Evolutionary conservation across 2,888 invertebrate species (phyloP), one percentile per base, ranked within the genome.

Genomic region (Agrypnus murinus): DNA sequence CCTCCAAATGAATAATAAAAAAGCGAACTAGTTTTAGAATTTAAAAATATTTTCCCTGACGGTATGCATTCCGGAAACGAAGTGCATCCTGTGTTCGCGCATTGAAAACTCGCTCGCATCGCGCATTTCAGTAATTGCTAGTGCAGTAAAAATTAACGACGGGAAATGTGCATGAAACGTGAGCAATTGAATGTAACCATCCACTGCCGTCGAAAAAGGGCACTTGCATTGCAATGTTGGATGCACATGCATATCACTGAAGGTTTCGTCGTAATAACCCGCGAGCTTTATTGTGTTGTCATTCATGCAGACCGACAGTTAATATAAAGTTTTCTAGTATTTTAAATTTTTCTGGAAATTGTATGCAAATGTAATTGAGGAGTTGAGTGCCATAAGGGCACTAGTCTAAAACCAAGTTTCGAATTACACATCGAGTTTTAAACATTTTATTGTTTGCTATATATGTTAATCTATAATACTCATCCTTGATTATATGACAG

Each of bases 121-220:
- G 77, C 78, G 80, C 77, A 80, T 79, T 80, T 77, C 76, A 71
- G 83, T 84, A 84, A 84, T 84, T 84, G 83, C 84, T 74, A 73
- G 79, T 77, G 82, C 80, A 82, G 82, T 84, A 84, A 85, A 85
- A 84, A 84, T 84, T 84, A 85, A 84, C 83, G 84, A 84, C 83
- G 82, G 84, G 84, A 84, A 84, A 84, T 82, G 82, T 80, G 82
- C 81, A 81, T 79, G 82, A 81, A 83, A 83, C 83, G 83, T 82
- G 83, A 80, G 82, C 83, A 83, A 83, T 83, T 84, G 82, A 83
- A 84, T 83, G 82, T 81, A 81, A 81, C 81, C 81, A 80, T 82
- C 82, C 79, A 78, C 72, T 79, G 78, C 79, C 78, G 79, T 80
- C 78, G 74, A 75, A 76, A 79, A 77, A 76, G 75, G 77, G 72